Base-by-base conservation (phyloP, 2,797 vertebrate genomes). In the Premnoplex brunnescens region DNA sequence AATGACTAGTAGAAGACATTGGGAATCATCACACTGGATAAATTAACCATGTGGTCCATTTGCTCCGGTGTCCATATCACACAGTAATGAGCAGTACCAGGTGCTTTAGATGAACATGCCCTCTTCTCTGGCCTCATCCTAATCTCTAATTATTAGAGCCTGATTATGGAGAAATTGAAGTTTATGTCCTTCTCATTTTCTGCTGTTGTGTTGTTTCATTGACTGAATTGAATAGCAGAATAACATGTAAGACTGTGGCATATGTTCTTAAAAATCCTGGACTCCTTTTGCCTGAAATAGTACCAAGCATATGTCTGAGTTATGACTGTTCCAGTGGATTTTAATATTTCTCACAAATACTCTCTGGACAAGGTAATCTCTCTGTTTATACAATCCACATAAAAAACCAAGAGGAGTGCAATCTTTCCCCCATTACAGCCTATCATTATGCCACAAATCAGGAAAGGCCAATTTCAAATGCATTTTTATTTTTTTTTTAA, bases 401-500 rank as follows among this genome's bases (percentile, higher is more conserved):
- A 55, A 64, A 91, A 72, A 24, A 75, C 18, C n/a, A 71, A 73
- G 44, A 79, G 27, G 36, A 85, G 6, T n/a, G 18, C 30, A 88
- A 78, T 58, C 82, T 80, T 75, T 41, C 49, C 11, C 17, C 11
- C 22, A 8, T 5, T 67, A 46, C 34, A 39, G 32, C 43, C 62
- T 83, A 14, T 62, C 43, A 81, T 88, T 89, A 58, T 62, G 49
- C 64, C 51, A 75, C 68, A 60, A 91, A 94, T 80, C 39, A 68
- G 48, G 39, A 72, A 88, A 84, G 43, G 46, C 32, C 44, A 56
- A 80, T 92, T 92, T 93, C 54, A 91, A 96, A 94, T 85, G 85
- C 55, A 94, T 81, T 48, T 78, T 96, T 85, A 59, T 73, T 68
- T 88, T 64, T 46, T 75, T 95, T 85, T 89, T 83, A n/a, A n/a